Conservation (phyloP, 2,113 vertebrate species). For the Isurus oxyrinchus region DNA sequence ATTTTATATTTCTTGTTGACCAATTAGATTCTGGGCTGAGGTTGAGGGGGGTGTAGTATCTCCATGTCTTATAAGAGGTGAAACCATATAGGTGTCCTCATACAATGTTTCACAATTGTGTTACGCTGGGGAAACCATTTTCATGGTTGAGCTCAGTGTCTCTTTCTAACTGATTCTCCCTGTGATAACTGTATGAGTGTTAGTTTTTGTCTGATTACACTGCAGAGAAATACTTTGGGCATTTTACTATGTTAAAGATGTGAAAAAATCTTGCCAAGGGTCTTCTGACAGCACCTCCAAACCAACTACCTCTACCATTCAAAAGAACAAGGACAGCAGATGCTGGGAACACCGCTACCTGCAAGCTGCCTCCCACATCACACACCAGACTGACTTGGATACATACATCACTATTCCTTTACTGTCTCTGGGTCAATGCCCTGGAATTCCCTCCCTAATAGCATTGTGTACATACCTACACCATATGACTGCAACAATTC, state of each 20-base stretch:
- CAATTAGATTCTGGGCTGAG: not conserved
- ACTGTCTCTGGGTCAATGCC: too few species aligned
- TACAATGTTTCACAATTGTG: not conserved
- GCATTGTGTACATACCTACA: too few species aligned
- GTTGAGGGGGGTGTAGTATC: not conserved
- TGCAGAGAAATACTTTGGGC: not conserved
- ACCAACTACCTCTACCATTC: too few species aligned
- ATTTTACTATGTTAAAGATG: not conserved
- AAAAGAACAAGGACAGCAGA: too few species aligned
- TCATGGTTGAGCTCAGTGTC: not conserved
- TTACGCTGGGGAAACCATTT: not conserved
- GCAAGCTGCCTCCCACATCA: too few species aligned
- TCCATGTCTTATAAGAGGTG: not conserved
- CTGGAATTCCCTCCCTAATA: too few species aligned
- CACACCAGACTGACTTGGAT: too few species aligned
- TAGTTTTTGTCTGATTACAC: not conserved
- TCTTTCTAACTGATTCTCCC: not conserved
- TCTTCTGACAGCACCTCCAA: too few species aligned
- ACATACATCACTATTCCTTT: too few species aligned
- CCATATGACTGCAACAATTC: too few species aligned
- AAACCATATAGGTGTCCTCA: not conserved
- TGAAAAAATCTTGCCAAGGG: not conserved
- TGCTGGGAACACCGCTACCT: too few species aligned
- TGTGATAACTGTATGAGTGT: not conserved
- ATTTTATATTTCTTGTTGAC: not conserved